A percentile compares a stretch with the other conserved stretches of the same genome.
These are phyloP conservation scores for Trichosurus vulpecula DNA, from an alignment of 2,797 vertebrate species.

Conservation along the genomic window DNA sequence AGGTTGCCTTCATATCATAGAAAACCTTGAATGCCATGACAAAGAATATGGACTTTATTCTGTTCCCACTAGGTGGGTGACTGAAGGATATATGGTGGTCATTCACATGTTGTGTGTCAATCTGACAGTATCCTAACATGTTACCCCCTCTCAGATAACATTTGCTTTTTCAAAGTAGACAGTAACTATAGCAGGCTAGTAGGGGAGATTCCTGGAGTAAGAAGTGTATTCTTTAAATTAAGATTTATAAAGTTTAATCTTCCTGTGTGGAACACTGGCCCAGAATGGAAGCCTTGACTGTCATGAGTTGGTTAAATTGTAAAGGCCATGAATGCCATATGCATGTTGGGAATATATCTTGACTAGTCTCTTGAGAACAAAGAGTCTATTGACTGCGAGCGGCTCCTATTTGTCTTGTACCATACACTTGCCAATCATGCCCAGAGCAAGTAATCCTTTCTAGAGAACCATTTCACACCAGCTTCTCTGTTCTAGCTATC, in stretches of 20 bases:
- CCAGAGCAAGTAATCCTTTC: slow-evolving; percentile 46
- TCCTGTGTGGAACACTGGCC: slow-evolving; percentile 7
- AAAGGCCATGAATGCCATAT: background rate
- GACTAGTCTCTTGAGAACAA: slow-evolving; percentile 64
- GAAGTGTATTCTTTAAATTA: background rate
- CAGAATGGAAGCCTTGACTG: slow-evolving; percentile 53
- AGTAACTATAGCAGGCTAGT: background rate
- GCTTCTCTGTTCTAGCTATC: background rate
- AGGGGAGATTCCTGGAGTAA: background rate
- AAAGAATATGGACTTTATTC: background rate
- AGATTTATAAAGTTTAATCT: background rate
- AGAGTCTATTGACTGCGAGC: slow-evolving; percentile 63
- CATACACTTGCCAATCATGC: slow-evolving; percentile 51
- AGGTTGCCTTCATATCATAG: background rate
- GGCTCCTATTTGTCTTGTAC: slow-evolving; percentile 5
- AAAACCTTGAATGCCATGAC: background rate
- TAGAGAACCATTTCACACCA: slow-evolving; percentile 23
- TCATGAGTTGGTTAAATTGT: background rate
- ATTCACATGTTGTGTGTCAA: background rate
- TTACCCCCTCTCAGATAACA: background rate
- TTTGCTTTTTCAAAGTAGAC: background rate
- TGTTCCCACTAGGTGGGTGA: background rate
- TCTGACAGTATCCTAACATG: background rate
- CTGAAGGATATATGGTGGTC: background rate
- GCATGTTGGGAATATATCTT: slow-evolving; percentile 59